Base-by-base conservation (phyloP, 2,888 invertebrate genomes). In the Callosobruchus maculatus region DNA sequence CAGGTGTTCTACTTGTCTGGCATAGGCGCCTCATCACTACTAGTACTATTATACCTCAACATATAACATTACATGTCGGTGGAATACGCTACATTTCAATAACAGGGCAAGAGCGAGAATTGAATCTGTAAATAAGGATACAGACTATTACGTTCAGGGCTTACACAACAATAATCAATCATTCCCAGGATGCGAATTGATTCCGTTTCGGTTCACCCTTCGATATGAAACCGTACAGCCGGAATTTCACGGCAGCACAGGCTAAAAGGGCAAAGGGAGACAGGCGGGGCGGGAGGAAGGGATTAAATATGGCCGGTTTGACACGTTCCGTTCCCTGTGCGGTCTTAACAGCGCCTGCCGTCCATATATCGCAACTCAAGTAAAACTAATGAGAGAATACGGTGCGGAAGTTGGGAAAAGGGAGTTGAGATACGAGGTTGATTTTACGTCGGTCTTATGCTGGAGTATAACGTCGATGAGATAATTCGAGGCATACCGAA, bases 321-420 rank as follows among this genome's bases (percentile, higher is more conserved):
- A 77, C 81, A 79, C 80, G 80, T 80, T 78, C 75, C 78, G 77
- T 75, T 79, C 79, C 80, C 80, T 78, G 77, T 26, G 26, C 26
- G 49, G 7, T 77, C 78, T 73, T 79, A 79, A 79, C 78, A 78
- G 78, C 18, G 49, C 49, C 13, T 49, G 49, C 49, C 77, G 74
- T 77, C 80, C 79, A 81, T 81, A 80, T 78, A 81, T 79, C 79
- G 76, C 76, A 78, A 78, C 73, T 79, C 76, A 81, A 80, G 80
- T 80, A 78, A 80, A 77, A 80, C 80, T 81, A 81, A 82, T 80
- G 79, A 80, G 80, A 73, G 77, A 77, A 79, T 75, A 77, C 77
- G 78, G 78, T 78, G 77, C 49, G 49, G 49, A 49, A 49, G 49
- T 49, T 49, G 18, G 49, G 49, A 75, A 79, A 77, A 77, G 77